These are phyloP conservation scores for Teleopsis dalmanni DNA, from an alignment of 1,140 invertebrate species.

Conservation along the genomic window DNA sequence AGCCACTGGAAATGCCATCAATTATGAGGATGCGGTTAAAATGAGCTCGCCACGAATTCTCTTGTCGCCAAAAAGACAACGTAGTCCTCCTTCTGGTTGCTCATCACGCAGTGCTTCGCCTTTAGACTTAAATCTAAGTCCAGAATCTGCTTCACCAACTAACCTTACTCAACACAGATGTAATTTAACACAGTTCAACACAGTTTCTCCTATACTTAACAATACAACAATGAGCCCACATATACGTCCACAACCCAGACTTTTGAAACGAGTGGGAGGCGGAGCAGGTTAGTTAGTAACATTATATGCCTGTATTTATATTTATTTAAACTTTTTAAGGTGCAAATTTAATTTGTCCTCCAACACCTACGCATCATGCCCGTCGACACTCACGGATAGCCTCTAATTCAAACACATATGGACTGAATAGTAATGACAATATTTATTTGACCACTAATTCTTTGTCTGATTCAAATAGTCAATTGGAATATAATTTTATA, in stretches of 20 bases:
- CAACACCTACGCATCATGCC: slow-evolving; percentile 75
- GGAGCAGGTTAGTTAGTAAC: slow-evolving; percentile 20
- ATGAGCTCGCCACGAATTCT: slow-evolving; percentile 19
- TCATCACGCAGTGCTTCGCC: slow-evolving; percentile 41
- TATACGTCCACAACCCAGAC: slow-evolving; percentile 50
- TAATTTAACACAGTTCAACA: slow-evolving; percentile 2
- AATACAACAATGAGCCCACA: slow-evolving; percentile 31
- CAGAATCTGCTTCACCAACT: slow-evolving; percentile 32
- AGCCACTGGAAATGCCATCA: slow-evolving; percentile 6
- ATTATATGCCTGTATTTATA: neutral
- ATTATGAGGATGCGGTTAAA: slow-evolving; percentile 9
- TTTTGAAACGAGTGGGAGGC: slow-evolving; percentile 50
- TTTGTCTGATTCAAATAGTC: slow-evolving; percentile 19
- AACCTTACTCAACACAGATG: slow-evolving; percentile 12
- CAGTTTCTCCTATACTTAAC: slow-evolving; percentile 12
- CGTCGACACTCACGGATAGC: slow-evolving; percentile 45
- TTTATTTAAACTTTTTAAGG: slow-evolving; percentile 19
- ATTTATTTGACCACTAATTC: neutral
- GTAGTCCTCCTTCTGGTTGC: slow-evolving; percentile 40
- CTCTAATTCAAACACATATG: slow-evolving; percentile 26
- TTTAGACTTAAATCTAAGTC: slow-evolving; percentile 30
- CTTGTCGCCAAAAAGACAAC: slow-evolving; percentile 31
- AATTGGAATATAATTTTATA: slow-evolving; percentile 27
- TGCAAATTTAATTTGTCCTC: slow-evolving; percentile 57
- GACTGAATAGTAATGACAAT: slow-evolving; percentile 29